Evolutionary conservation across 2,888 invertebrate genomes (phyloP), one percentile per base, ranked within the genome.

Genomic region (Polylopha cassiicola): DNA sequence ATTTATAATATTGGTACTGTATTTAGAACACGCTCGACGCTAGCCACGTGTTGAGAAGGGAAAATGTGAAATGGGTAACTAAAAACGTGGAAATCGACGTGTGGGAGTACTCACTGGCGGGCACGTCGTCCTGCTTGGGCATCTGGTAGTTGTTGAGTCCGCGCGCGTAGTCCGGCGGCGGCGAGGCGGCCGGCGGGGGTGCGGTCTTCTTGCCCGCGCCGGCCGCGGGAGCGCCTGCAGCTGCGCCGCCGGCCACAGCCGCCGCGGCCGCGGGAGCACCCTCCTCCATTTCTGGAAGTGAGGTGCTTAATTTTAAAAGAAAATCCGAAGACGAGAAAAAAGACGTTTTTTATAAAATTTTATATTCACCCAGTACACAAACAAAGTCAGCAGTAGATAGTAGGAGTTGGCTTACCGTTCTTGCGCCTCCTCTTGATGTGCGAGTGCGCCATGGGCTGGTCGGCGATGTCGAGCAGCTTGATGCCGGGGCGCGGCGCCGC

Each of bases 381-480:
- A n/a, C n/a, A n/a, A n/a, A n/a, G 39, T 39, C 7, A 38, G 39
- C 16, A 34, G 34, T 4, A 3, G 17, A 34, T 17, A 8, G 3
- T 15, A 8, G n/a, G 11, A 10, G 11, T 21, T 3, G 5, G 9
- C 63, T 43, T 51, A 92, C 92, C 92, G 57, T 93, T 91, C 77
- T 93, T 91, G 58, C 93, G 91, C 70, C 95, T 91, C 54, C 97
- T 89, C 73, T 97, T 94, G 71, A 97, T 97, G 67, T 82, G 82
- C 8, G 82, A 81, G 11, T 82, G 85, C 2, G 86, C 85, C 8
- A 95, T 95, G 0, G 98, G 98, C 65, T 97, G 95, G 65, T 98
- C 98, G 2, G 93, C 91, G 58, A 98, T 96, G 70, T 98, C 98
- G 21, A 98, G 84, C 29, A 98, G 85, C 81, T 98, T 98, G 55